phyloP scores from a whole-genome alignment of 2,797 vertebrate genomes.

The Sebastes iracundus region DNA sequence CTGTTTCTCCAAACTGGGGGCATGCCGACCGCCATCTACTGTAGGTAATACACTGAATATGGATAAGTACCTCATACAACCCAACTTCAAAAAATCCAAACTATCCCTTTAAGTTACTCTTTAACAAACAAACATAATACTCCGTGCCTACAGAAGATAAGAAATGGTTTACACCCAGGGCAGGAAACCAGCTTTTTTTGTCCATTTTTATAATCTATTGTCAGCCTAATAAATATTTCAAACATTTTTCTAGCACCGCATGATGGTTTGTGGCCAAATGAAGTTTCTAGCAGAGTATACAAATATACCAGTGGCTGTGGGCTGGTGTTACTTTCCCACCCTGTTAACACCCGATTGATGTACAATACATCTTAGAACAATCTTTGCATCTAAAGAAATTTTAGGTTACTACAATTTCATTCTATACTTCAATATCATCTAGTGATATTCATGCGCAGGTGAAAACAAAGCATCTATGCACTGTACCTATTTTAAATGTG shows the following conservation, averaged over 20 bases:
- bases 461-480: conserved; percentile 50
- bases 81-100: neutral
- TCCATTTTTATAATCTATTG: conserved; percentile 3
- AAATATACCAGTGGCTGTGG: conserved; percentile 4
- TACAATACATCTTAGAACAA: conserved; percentile 11
- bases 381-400: conserved; percentile 42
- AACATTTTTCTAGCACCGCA: conserved; percentile 39
- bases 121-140: conserved; percentile 10
- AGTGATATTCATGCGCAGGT: conserved; percentile 50
- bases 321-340: neutral
- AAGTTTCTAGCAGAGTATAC: conserved; percentile 10
- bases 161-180: neutral
- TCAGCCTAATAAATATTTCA: neutral
- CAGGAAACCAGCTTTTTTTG: conserved; percentile 4
- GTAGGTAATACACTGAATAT: neutral
- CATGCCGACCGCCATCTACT: neutral
- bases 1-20: neutral
- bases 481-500: conserved; percentile 49
- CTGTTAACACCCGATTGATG: conserved; percentile 18
- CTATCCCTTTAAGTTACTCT: neutral
- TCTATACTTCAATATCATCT: conserved; percentile 31
- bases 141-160: neutral
- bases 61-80: neutral
- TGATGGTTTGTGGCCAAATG: conserved; percentile 10
- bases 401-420: conserved; percentile 23